Evolutionary conservation across 2,797 vertebrate species (phyloP).

Genomic region (Morus bassanus): DNA sequence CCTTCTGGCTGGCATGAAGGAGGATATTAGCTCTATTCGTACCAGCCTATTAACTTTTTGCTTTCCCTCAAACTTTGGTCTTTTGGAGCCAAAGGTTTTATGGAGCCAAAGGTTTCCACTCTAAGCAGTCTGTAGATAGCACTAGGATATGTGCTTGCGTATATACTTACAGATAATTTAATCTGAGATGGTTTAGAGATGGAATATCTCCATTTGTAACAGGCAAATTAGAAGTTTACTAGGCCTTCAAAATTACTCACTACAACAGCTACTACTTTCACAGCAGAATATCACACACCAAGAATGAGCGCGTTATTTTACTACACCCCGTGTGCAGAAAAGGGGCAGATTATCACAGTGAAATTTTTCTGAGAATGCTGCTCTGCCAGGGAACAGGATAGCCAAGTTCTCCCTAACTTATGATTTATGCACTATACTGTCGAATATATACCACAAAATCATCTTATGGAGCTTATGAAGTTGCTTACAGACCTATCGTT

Average conservation of each 20-base stretch:
- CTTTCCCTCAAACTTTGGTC: not conserved
- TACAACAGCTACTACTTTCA: not conserved
- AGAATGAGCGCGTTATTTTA: not conserved
- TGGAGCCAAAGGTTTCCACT: not conserved
- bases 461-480: not conserved
- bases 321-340: fast-evolving
- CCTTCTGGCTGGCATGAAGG: not conserved
- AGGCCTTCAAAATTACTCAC: not conserved
- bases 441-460: not conserved
- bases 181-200: not conserved
- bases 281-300: not conserved
- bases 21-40: not conserved
- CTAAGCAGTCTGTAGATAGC: not conserved
- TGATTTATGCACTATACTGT: not conserved
- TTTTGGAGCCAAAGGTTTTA: slow-evolving; percentile 6
- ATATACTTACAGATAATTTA: not conserved
- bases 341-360: not conserved
- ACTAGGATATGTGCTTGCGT: not conserved
- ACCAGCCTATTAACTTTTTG: not conserved
- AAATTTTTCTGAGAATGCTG: not conserved
- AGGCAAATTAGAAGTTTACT: not conserved
- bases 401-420: not conserved
- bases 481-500: not conserved
- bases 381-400: not conserved
- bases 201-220: not conserved